Percentiles rank a stretch among this genome's conserved stretches.
Evolutionary conservation across 2,888 invertebrate species (phyloP).

Genomic region (Drosophila setosimentum): DNA sequence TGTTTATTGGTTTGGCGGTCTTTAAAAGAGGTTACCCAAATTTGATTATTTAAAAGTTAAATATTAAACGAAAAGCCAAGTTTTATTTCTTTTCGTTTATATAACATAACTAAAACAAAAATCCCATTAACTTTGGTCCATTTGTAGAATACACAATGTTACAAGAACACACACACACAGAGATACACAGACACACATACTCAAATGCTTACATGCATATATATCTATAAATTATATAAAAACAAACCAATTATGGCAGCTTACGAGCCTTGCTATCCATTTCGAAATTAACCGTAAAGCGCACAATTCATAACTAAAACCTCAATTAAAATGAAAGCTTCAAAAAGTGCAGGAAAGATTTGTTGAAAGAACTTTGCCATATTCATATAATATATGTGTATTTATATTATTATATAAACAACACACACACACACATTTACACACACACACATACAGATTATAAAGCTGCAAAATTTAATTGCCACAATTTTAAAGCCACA

Average conservation of each 20-base stretch:
- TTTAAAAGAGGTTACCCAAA: conserved; percentile 27
- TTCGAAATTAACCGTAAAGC: conserved; percentile 61
- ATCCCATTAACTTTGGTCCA: conserved; percentile 28
- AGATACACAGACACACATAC: background rate
- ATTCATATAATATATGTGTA: background rate
- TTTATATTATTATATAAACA: conserved; percentile 16
- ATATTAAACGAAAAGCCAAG: background rate
- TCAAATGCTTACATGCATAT: background rate
- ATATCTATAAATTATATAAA: conserved; percentile 19
- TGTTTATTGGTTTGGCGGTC: conserved; percentile 37
- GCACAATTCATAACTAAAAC: conserved; percentile 55
- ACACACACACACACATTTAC: background rate
- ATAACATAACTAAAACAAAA: conserved; percentile 19
- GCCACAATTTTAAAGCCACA: conserved; percentile 71
- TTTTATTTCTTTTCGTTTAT: background rate
- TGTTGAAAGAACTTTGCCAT: conserved; percentile 32
- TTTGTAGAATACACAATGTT: conserved; percentile 10
- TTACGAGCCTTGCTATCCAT: conserved; percentile 49
- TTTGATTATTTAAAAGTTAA: background rate
- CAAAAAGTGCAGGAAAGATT: conserved; percentile 26
- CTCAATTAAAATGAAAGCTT: conserved; percentile 68
- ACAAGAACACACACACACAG: background rate
- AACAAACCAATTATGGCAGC: conserved; percentile 56
- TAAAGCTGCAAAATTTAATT: conserved; percentile 48
- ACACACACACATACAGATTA: conserved; percentile 2